phyloP scores from a whole-genome alignment of 35 echinoderm and acorn worm genomes.

The Ophioderma brevispina region DNA sequence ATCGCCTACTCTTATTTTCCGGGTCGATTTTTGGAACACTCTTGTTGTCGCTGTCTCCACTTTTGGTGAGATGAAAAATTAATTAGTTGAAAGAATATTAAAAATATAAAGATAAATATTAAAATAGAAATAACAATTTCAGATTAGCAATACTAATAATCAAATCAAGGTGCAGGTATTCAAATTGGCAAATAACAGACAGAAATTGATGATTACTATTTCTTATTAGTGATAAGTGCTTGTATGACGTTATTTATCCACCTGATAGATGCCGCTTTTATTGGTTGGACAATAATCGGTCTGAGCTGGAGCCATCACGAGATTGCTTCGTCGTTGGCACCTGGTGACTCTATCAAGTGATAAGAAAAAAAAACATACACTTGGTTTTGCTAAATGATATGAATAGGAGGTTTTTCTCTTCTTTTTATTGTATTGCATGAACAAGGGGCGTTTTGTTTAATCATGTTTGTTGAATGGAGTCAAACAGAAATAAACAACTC shows the following conservation, averaged over 20 bases:
- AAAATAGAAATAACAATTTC: neutral
- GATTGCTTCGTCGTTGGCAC: constrained; percentile 80
- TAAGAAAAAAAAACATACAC: too few species aligned
- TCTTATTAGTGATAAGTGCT: neutral
- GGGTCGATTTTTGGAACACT: neutral
- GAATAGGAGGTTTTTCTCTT: too few species aligned
- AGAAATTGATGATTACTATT: neutral
- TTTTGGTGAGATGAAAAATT: neutral
- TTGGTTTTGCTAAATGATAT: too few species aligned
- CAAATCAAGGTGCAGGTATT: too few species aligned
- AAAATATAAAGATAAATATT: neutral
- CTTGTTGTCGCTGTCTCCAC: neutral
- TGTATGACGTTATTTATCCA: constrained; percentile 35
- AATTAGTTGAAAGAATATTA: neutral
- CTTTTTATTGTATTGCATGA: too few species aligned
- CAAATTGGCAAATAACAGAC: too few species aligned
- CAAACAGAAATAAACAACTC: too few species aligned
- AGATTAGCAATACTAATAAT: too few species aligned
- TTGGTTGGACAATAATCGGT: constrained; percentile 86
- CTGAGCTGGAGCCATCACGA: constrained; percentile 96
- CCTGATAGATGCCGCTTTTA: constrained; percentile 95
- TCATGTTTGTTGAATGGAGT: too few species aligned
- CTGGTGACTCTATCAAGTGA: too few species aligned
- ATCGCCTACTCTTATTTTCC: neutral
- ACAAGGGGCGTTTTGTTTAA: too few species aligned